Evolutionary conservation across 2,797 vertebrate species (phyloP).

Genomic region (Zalophus californianus): DNA sequence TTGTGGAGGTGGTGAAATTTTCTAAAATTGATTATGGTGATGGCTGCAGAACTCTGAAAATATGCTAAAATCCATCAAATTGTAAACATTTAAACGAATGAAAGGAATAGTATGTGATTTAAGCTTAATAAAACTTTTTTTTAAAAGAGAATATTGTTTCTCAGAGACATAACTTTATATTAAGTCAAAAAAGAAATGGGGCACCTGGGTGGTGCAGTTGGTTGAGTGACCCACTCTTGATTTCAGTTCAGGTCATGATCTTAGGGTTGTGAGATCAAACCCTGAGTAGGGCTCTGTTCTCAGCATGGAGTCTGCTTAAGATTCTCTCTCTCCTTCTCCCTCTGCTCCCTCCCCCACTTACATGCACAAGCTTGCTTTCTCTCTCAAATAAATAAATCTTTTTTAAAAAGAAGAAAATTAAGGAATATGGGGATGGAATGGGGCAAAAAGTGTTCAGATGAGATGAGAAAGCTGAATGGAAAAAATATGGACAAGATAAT

Average conservation of each 20-base stretch:
- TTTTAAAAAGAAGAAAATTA: neutral
- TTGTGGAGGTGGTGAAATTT: neutral
- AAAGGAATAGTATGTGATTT: neutral
- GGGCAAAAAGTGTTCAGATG: neutral
- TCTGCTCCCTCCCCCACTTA: neutral
- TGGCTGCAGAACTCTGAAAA: neutral
- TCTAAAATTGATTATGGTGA: neutral
- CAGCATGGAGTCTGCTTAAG: neutral
- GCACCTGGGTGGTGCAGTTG: neutral
- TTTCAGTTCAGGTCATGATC: neutral
- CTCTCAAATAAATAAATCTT: neutral
- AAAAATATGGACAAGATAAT: conserved; percentile 24
- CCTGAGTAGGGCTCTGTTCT: neutral
- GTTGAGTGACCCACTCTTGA: neutral
- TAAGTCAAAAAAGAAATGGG: neutral
- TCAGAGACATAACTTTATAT: neutral
- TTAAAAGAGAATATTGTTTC: neutral
- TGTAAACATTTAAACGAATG: neutral
- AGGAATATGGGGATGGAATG: neutral
- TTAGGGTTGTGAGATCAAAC: neutral
- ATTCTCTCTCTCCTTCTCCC: neutral
- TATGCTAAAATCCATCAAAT: neutral
- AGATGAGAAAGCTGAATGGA: neutral
- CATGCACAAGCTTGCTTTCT: too few species aligned
- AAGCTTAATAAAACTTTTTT: neutral